Percentiles rank a stretch among this genome's conserved stretches.
Conservation (phyloP, 2,888 invertebrate species). For the Bugulina stolonifera region DNA sequence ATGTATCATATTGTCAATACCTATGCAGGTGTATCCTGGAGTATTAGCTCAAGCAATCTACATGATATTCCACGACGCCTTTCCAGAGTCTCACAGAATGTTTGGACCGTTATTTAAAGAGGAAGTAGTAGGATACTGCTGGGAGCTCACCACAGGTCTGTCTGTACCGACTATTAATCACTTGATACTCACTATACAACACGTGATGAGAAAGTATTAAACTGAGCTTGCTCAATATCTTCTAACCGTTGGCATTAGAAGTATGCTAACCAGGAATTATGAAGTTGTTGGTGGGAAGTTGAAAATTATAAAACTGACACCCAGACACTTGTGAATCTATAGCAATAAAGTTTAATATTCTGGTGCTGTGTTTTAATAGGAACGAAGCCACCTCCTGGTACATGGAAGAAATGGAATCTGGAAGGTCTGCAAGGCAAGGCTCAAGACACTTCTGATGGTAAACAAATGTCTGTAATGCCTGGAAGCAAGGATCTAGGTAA, state of each 20-base stretch:
- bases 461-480: neutral
- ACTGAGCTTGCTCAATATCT: too few relatives aligned
- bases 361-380: slow-evolving; percentile 36
- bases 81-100: slow-evolving; percentile 44
- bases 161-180: too few relatives aligned
- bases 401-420: slow-evolving; percentile 42
- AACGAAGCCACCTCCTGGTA: slow-evolving; percentile 40
- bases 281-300: too few relatives aligned
- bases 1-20: neutral
- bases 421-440: slow-evolving; percentile 31
- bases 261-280: too few relatives aligned
- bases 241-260: too few relatives aligned
- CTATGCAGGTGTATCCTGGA: slow-evolving; percentile 44
- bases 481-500: neutral
- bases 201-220: too few relatives aligned
- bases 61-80: slow-evolving; percentile 43
- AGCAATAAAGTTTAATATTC: too few relatives aligned
- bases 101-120: slow-evolving; percentile 48
- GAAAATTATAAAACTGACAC: too few relatives aligned
- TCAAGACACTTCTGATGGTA: neutral
- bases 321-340: too few relatives aligned
- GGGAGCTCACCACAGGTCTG: slow-evolving; percentile 51
- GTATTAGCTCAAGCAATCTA: slow-evolving; percentile 46
- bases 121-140: slow-evolving; percentile 38
- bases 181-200: too few relatives aligned